Evolutionary conservation across 2,113 vertebrate species (phyloP), one percentile per base, ranked within the genome.

Genomic region (Ibidorhyncha struthersii): DNA sequence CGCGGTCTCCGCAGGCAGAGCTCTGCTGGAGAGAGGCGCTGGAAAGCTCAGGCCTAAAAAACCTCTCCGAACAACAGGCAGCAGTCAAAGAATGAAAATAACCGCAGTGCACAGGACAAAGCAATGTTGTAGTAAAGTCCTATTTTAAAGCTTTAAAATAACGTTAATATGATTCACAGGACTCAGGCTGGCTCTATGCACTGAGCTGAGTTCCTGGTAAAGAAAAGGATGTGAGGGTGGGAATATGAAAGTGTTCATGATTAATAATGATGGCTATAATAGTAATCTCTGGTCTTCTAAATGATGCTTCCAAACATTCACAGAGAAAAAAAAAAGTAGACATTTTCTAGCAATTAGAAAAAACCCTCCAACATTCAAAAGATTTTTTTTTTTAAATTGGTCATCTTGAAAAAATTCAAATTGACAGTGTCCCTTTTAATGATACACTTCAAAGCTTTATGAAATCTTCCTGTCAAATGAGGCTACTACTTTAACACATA

Each of bases 371-470:
- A 91, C 20, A n/a, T 69, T 86, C 52, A 79, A 82, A 85, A 26
- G 49, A 52, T 23, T 9, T 41, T 36, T 61, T 61, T 74, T 81
- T 85, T 84, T 70, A 79, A 91, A 85, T 76, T 79, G 83, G 53
- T 93, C 62, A 85, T 94, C 86, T 89, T 73, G 84, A 90, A 97
- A 97, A 87, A 72, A 87, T 14, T 89, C 49, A 73, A n/a, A 95
- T 93, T 14, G 20, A 85, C 89, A 73, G 8, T 45, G 45, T 91
- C 84, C 47, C 49, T 94, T 95, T 92, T 86, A 93, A 82, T 84
- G 66, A 90, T 65, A 87, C 58, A 91, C 74, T 80, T 63, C 81
- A 93, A 96, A 91, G 89, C 74, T 96, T 93, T 77, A 87, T 62
- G 62, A 95, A 91, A 85, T 77, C 66, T 88, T 55, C 49, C 74